phyloP scores from a whole-genome alignment of 2,113 vertebrate species.

The Anolis carolinensis region DNA sequence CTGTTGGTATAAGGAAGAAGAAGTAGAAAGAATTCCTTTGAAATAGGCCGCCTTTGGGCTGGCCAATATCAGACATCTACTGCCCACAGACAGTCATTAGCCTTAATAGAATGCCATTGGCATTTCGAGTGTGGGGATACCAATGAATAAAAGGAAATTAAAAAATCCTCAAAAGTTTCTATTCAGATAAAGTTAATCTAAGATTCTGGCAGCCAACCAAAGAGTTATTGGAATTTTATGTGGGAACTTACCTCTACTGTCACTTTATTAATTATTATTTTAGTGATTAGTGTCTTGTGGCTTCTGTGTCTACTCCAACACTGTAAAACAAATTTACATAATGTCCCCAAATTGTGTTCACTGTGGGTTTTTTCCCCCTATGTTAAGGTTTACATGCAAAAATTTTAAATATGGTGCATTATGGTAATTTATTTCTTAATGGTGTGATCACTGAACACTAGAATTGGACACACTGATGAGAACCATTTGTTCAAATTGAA shows the following conservation, averaged over 20 bases:
- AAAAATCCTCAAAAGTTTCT: slow-evolving; percentile 12
- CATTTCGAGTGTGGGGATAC: neutral
- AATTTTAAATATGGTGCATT: neutral
- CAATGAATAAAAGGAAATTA: neutral
- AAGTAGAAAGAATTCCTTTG: neutral
- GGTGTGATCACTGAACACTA: neutral
- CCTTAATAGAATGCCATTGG: neutral
- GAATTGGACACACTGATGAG: neutral
- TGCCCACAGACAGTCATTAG: neutral
- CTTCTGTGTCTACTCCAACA: neutral
- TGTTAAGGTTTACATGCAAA: neutral
- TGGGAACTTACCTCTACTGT: neutral
- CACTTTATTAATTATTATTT: slow-evolving; percentile 9
- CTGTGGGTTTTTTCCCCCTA: neutral
- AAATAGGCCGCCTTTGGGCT: neutral
- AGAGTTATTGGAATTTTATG: neutral
- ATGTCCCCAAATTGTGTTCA: neutral
- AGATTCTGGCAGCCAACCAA: neutral
- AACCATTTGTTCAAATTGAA: neutral
- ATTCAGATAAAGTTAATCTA: slow-evolving; percentile 7
- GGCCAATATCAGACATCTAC: neutral
- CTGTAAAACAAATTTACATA: neutral
- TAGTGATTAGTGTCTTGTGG: neutral
- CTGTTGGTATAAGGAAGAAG: neutral
- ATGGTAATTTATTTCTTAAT: neutral